Evolutionary conservation across 2,888 invertebrate species (phyloP).

Genomic region (Digitonthophagus gazella): DNA sequence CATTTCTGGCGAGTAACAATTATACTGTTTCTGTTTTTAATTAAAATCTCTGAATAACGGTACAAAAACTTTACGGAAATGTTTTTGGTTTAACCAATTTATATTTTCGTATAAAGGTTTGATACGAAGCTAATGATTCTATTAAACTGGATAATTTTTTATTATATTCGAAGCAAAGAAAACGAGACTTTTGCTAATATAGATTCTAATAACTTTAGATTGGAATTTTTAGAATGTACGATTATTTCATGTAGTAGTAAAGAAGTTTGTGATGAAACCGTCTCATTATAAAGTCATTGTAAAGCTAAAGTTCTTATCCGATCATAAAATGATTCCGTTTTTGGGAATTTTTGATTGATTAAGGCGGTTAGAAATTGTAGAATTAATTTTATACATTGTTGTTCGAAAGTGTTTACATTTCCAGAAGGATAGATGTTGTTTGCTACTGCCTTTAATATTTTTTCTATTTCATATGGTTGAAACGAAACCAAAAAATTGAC

Average conservation of each 20-base stretch:
- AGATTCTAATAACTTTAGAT: conserved; percentile 41
- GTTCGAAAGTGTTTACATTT: conserved; percentile 40
- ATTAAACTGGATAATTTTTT: conserved; percentile 51
- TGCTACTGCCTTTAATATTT: conserved; percentile 46
- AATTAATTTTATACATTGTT: conserved; percentile 54
- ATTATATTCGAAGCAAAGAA: conserved; percentile 49
- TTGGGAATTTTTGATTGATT: conserved; percentile 49
- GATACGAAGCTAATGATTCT: conserved; percentile 51
- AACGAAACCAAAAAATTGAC: conserved; percentile 32
- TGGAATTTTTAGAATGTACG: conserved; percentile 40
- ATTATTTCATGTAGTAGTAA: conserved; percentile 50
- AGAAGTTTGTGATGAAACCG: conserved; percentile 52
- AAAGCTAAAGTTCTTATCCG: conserved; percentile 50
- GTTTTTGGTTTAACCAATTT: conserved; percentile 46
- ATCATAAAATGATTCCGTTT: conserved; percentile 49
- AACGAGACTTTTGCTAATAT: conserved; percentile 47
- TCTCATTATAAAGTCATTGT: conserved; percentile 53
- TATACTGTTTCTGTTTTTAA: conserved; percentile 35
- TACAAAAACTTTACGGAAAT: conserved; percentile 49
- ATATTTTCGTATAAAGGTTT: conserved; percentile 44
- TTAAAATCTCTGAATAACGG: conserved; percentile 45
- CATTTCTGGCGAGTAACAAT: conserved; percentile 45
- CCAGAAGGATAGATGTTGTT: conserved; percentile 36
- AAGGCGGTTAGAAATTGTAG: conserved; percentile 55
- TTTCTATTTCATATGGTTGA: conserved; percentile 48